Percentiles rank a stretch among this genome's conserved stretches.
These are phyloP conservation scores for Drosophila anomelani DNA, from an alignment of 2,888 invertebrate genomes.

Conservation along the genomic window DNA sequence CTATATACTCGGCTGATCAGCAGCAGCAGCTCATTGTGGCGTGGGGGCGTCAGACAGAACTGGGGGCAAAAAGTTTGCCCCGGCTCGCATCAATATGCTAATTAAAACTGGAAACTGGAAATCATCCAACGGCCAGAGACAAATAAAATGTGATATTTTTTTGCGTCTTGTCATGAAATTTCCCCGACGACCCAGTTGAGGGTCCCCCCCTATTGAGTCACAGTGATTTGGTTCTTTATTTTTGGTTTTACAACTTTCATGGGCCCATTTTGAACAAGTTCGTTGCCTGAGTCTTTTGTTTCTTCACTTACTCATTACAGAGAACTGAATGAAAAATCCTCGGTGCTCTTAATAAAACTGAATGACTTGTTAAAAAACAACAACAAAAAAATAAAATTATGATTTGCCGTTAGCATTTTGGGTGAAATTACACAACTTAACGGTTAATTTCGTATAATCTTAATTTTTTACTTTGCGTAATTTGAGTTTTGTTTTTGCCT, in stretches of 20 bases:
- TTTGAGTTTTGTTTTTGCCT: slow-evolving; percentile 34
- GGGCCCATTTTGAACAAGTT: slow-evolving; percentile 57
- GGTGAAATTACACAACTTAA: slow-evolving; percentile 72
- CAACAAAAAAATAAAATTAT: slow-evolving; percentile 14
- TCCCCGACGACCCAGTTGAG: slow-evolving; percentile 26
- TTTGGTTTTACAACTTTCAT: slow-evolving; percentile 44
- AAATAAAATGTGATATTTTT: slow-evolving; percentile 50
- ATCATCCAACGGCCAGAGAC: slow-evolving; percentile 44
- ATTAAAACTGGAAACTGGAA: slow-evolving; percentile 54
- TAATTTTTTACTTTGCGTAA: slow-evolving; percentile 44
- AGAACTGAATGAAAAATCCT: slow-evolving; percentile 31
- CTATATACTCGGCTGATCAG: slow-evolving; percentile 20
- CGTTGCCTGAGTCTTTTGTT: slow-evolving; percentile 64
- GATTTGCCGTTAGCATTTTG: slow-evolving; percentile 54
- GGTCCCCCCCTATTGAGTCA: slow-evolving; percentile 58
- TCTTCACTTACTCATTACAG: slow-evolving; percentile 26
- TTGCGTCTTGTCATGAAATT: slow-evolving; percentile 69
- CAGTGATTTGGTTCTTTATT: slow-evolving; percentile 38
- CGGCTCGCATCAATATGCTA: slow-evolving; percentile 61
- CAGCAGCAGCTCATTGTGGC: neutral
- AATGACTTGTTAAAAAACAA: slow-evolving; percentile 58
- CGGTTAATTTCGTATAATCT: slow-evolving; percentile 67
- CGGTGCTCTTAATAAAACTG: slow-evolving; percentile 44
- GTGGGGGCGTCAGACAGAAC: slow-evolving; percentile 44
- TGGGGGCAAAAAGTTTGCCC: slow-evolving; percentile 32